These are phyloP conservation scores for Bombus pyrosoma DNA, from an alignment of 1,140 invertebrate species.

Conservation along the genomic window DNA sequence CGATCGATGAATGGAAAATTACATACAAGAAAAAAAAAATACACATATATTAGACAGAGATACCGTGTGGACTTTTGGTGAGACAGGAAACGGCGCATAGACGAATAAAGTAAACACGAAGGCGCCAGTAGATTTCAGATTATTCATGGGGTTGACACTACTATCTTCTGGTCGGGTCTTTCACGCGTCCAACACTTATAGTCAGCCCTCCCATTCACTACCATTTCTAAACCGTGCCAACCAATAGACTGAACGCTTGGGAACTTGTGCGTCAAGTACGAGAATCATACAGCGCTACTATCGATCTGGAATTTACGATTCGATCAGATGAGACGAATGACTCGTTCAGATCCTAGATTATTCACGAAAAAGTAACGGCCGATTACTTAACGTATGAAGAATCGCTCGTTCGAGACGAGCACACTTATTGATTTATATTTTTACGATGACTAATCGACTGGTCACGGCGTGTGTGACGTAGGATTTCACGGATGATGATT, in stretches of 20 bases:
- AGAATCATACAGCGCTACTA: slow-evolving; percentile 3
- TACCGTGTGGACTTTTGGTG: background rate
- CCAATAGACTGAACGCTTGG: background rate
- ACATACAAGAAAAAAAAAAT: background rate
- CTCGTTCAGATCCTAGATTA: too few species aligned
- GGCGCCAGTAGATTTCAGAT: slow-evolving; percentile 52
- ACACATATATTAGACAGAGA: background rate
- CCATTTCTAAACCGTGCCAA: slow-evolving; percentile 45
- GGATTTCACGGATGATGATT: background rate
- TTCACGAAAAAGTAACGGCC: background rate
- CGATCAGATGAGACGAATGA: slow-evolving; percentile 2
- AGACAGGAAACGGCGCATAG: slow-evolving; percentile 33
- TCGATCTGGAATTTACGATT: slow-evolving; percentile 31
- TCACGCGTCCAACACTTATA: slow-evolving; percentile 52
- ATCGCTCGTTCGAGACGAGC: background rate
- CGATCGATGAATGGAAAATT: slow-evolving; percentile 24
- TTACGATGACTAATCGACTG: slow-evolving; percentile 20
- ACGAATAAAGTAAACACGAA: slow-evolving; percentile 52
- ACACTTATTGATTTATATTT: slow-evolving; percentile 29
- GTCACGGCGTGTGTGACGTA: background rate
- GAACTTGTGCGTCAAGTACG: background rate
- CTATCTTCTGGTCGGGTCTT: slow-evolving; percentile 47
- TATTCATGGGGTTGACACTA: slow-evolving; percentile 61
- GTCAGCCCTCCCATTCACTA: slow-evolving; percentile 41
- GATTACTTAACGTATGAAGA: background rate